These are phyloP conservation scores for Agonum fuliginosum DNA, from an alignment of 2,888 invertebrate genomes.

Conservation along the genomic window DNA sequence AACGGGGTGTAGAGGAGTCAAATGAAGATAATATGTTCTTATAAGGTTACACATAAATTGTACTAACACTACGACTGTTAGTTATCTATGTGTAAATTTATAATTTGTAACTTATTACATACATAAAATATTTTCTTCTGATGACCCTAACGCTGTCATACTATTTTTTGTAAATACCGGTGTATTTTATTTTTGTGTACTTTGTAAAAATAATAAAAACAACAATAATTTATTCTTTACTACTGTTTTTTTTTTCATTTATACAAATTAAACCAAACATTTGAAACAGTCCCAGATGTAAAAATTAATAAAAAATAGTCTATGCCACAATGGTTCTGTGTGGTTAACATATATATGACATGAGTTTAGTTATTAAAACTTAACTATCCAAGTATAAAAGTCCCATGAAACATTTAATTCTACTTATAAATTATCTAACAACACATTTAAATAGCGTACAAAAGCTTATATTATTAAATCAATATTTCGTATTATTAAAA, in stretches of 20 bases:
- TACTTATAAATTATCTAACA: conserved; percentile 51
- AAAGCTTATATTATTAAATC: conserved; percentile 55
- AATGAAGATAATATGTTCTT: too few relatives aligned
- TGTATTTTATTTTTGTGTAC: conserved; percentile 8
- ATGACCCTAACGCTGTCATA: too few relatives aligned
- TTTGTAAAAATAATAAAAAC: background rate
- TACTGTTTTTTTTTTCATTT: background rate
- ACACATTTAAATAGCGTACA: conserved; percentile 56
- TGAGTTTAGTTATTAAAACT: conserved; percentile 34
- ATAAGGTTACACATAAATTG: too few relatives aligned
- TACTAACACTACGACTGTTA: too few relatives aligned
- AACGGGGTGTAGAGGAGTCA: too few relatives aligned
- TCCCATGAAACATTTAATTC: conserved; percentile 19
- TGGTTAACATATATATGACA: conserved; percentile 19
- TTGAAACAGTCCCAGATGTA: conserved; percentile 12
- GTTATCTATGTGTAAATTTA: too few relatives aligned
- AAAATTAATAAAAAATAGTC: conserved; percentile 29
- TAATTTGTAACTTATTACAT: too few relatives aligned
- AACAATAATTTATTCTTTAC: conserved; percentile 2
- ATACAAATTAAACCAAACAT: conserved; percentile 12
- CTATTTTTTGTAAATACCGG: background rate
- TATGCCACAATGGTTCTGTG: background rate
- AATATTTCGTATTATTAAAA: conserved; percentile 50
- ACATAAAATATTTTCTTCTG: too few relatives aligned
- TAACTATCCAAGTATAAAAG: conserved; percentile 48